Base-by-base conservation (phyloP, 1,140 invertebrate genomes). In the Neodiprion virginianus region DNA sequence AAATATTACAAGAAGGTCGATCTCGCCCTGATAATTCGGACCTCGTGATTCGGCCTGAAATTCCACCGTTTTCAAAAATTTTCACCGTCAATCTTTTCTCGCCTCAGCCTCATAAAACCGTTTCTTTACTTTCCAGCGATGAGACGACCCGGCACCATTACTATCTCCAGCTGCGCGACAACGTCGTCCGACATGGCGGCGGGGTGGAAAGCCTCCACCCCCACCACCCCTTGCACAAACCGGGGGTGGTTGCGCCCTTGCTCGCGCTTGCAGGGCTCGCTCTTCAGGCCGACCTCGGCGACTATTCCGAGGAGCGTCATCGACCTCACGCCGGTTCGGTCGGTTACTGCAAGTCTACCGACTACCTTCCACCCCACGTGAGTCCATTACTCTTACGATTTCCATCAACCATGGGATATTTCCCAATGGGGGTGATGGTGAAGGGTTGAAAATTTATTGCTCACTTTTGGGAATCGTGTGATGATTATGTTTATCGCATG, bases 111-210 rank as follows among this genome's bases (percentile, higher is more conserved):
- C 5, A 40, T 40, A 2, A 2, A 40, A 40, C 28, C 28, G 28
- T 40, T 40, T 40, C 28, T 40, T 3, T 40, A 40, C 28, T 3
- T 40, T 87, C 68, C 84, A 95, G 94, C 87, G 96, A 98, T 90
- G 95, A 96, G 81, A 92, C 95, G 74, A 96, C 96, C 9, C 90
- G 96, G 28, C 95, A 96, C 82, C 94, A 98, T 83, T 99, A 99
- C 86, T 99, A 97, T 87, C 91, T 97, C 78, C 97, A 99, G 89
- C 88, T 99, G 82, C 93, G 95, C 53, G 93, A 97, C 84, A 99
- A 99, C 89, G 93, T 97, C 28, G 90, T 93, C 74, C 90, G 90
- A 70, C 90, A 93, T 84, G 93, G 92, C 75, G 88, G 88, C 53
- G 89, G 94, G 79, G 92, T 88, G 75, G 87, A 88, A 76, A 88